phyloP scores from a whole-genome alignment of 37 sponge, comb jelly and placozoan genomes.

The Chondrosia reniformis region DNA sequence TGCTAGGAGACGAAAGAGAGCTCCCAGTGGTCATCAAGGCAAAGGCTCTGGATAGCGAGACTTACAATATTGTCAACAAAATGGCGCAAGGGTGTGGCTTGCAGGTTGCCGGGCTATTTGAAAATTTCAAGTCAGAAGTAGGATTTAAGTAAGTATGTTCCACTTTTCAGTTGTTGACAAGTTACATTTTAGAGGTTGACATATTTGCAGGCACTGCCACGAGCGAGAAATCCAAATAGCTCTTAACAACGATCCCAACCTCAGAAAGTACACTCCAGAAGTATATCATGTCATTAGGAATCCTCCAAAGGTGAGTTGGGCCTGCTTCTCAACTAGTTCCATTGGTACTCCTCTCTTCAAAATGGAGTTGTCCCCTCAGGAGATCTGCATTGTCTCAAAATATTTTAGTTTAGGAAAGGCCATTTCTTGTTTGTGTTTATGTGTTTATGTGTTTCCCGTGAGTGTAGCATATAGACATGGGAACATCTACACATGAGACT shows the following conservation, averaged over 20 bases:
- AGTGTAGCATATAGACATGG: background rate
- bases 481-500: too few species aligned
- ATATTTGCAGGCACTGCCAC: constrained; percentile 33
- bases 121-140: constrained; percentile 52
- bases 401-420: too few species aligned
- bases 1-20: background rate
- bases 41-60: constrained; percentile 62
- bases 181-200: too few species aligned
- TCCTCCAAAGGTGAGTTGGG: constrained; percentile 33
- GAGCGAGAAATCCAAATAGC: constrained; percentile 53
- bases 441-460: background rate
- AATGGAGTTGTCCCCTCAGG: too few species aligned
- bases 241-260: constrained; percentile 5
- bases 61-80: constrained; percentile 71
- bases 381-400: too few species aligned
- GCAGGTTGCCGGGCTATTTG: constrained; percentile 47
- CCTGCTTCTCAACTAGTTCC: background rate
- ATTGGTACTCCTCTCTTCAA: too few species aligned
- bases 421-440: background rate
- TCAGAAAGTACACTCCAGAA: constrained; percentile 35
- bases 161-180: too few species aligned
- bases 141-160: constrained; percentile 56
- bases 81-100: constrained; percentile 78
- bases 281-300: constrained; percentile 31
- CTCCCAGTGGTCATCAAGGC: constrained; percentile 59